Percentiles rank a stretch among this genome's conserved stretches.
Conservation (phyloP, 2,797 vertebrate genomes). For the Acanthiza pusilla region DNA sequence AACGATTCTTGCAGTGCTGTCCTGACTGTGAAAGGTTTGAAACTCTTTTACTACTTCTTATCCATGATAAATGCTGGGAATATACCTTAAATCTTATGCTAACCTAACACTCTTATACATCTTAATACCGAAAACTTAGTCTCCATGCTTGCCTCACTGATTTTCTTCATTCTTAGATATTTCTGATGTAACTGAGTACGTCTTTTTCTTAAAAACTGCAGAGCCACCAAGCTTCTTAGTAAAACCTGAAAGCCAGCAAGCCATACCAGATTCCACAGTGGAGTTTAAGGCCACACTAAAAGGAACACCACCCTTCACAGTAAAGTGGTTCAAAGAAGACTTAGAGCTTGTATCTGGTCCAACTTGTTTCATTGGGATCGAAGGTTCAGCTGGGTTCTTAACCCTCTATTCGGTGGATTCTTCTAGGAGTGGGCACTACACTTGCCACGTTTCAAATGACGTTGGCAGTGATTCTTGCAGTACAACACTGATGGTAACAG, state of each 20-base stretch:
- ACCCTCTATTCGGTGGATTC: conserved; percentile 90
- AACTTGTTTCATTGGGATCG: conserved; percentile 89
- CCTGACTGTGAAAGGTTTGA: conserved; percentile 82
- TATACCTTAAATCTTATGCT: background rate
- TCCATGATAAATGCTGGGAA: background rate
- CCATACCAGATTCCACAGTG: conserved; percentile 86
- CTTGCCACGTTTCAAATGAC: conserved; percentile 94
- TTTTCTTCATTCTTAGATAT: conserved; percentile 9
- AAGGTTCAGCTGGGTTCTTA: conserved; percentile 89
- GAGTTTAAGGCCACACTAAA: conserved; percentile 90
- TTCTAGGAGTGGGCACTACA: conserved; percentile 87
- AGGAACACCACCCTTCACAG: conserved; percentile 92
- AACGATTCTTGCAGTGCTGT: conserved; percentile 85
- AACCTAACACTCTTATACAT: conserved; percentile 6
- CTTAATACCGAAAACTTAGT: background rate
- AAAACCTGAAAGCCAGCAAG: conserved; percentile 85
- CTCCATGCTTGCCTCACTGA: background rate
- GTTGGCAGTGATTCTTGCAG: conserved; percentile 92
- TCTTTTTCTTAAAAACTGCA: conserved; percentile 78
- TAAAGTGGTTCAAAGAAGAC: conserved; percentile 97
- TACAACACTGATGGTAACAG: conserved; percentile 89
- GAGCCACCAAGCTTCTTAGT: conserved; percentile 93
- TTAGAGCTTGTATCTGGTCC: conserved; percentile 89
- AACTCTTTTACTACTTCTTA: conserved; percentile 53
- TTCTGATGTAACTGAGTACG: conserved; percentile 36